Evolutionary conservation across 1,140 invertebrate species (phyloP).

Genomic region (Temnothorax curvispinosus): DNA sequence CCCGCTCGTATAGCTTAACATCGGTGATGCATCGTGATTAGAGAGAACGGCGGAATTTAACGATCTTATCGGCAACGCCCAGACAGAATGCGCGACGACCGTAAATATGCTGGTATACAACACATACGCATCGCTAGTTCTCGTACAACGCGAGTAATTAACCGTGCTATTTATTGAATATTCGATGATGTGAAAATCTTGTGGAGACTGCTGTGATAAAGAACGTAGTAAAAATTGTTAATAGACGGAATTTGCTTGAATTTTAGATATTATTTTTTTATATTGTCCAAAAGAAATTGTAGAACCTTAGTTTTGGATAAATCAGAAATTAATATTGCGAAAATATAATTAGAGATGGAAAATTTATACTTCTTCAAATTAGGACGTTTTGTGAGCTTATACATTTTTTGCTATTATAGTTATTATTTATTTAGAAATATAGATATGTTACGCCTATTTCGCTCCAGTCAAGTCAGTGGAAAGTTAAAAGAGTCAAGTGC

Average conservation of each 20-base stretch:
- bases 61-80: conserved; percentile 25
- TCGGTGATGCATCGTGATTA: conserved; percentile 28
- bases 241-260: neutral
- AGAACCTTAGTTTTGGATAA: neutral
- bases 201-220: neutral
- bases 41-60: conserved; percentile 34
- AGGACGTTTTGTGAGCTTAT: neutral
- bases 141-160: conserved; percentile 18
- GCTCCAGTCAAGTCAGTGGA: neutral
- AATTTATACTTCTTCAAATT: neutral
- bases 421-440: too few relatives aligned
- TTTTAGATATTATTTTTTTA: neutral
- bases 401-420: neutral
- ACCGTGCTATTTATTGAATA: conserved; percentile 3
- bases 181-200: conserved; percentile 3
- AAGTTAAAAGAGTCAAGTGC: neutral
- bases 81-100: conserved; percentile 10
- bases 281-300: neutral
- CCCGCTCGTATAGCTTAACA: neutral
- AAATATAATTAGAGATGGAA: neutral
- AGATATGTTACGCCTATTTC: neutral
- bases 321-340: neutral
- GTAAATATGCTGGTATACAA: conserved; percentile 3
- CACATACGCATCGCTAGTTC: neutral
- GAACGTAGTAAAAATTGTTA: neutral